Evolutionary conservation across 2,113 vertebrate species (phyloP).

Genomic region (Festucalex cinctus): DNA sequence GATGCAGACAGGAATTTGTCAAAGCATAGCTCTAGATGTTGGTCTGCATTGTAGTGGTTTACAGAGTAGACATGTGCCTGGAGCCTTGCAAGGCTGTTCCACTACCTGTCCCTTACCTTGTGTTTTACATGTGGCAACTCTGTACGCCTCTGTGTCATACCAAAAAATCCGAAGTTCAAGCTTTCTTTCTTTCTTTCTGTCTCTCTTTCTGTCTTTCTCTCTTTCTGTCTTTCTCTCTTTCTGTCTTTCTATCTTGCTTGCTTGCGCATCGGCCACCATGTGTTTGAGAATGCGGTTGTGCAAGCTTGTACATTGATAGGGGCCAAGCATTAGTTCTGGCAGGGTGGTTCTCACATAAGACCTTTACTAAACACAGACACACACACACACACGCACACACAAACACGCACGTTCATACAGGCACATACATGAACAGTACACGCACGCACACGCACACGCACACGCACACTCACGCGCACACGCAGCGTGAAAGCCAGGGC

Average conservation of each 20-base stretch:
- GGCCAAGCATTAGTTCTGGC: constrained; percentile 72
- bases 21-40: too few relatives aligned
- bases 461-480: constrained; percentile 24
- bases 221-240: too few relatives aligned
- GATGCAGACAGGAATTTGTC: too few relatives aligned
- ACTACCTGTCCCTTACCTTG: too few relatives aligned
- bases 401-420: background rate
- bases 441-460: constrained; percentile 24
- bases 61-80: too few relatives aligned
- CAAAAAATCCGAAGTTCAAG: too few relatives aligned
- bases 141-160: too few relatives aligned
- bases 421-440: too few relatives aligned
- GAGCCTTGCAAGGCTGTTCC: too few relatives aligned
- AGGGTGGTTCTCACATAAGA: constrained; percentile 67
- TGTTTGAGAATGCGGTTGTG: constrained; percentile 61
- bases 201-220: background rate
- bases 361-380: constrained; percentile 30
- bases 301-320: constrained; percentile 66
- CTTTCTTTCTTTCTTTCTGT: background rate
- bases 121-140: too few relatives aligned
- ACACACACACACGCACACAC: constrained; percentile 4
- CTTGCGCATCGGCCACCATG: constrained; percentile 32
- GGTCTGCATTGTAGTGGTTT: too few relatives aligned
- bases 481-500: constrained; percentile 37
- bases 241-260: constrained; percentile 9